These are phyloP conservation scores for Periophthalmus modestus DNA, from an alignment of 2,113 vertebrate genomes.

Conservation along the genomic window DNA sequence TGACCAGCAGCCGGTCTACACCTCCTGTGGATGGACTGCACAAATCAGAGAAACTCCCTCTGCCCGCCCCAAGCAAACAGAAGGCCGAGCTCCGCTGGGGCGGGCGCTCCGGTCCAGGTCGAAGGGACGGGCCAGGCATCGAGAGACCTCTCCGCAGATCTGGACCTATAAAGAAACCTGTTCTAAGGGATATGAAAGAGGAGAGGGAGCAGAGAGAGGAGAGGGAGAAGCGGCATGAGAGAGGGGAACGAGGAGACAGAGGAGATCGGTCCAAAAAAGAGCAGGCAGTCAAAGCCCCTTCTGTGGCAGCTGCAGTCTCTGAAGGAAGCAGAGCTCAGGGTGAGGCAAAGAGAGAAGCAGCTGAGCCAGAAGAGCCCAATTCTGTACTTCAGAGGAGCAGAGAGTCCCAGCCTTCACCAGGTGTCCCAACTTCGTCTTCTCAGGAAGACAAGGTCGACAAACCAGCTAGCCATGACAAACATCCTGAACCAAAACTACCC, in stretches of 20 bases:
- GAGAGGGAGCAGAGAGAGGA: constrained; percentile 93
- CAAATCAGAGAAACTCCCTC: constrained; percentile 86
- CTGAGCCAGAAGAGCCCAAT: constrained; percentile 53
- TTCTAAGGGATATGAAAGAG: constrained; percentile 97
- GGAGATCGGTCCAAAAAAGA: constrained; percentile 83
- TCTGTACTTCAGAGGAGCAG: constrained; percentile 45
- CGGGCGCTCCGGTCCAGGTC: constrained; percentile 81
- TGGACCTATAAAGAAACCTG: constrained; percentile 96
- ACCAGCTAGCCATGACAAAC: constrained; percentile 76
- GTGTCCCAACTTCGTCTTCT: constrained; percentile 55
- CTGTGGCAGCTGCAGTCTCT: constrained; percentile 67
- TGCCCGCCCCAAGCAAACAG: constrained; percentile 79
- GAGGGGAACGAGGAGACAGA: constrained; percentile 64
- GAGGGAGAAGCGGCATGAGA: constrained; percentile 78
- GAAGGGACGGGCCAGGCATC: constrained; percentile 84
- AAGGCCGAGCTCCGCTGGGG: constrained; percentile 96
- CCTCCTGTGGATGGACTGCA: constrained; percentile 75
- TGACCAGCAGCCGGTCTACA: constrained; percentile 72
- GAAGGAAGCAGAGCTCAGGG: constrained; percentile 70
- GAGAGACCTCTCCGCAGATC: constrained; percentile 92
- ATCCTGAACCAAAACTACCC: constrained; percentile 79
- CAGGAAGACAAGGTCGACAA: constrained; percentile 88
- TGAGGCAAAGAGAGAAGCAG: constrained; percentile 63
- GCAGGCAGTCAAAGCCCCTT: constrained; percentile 57
- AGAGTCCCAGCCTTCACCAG: constrained; percentile 64